Evolutionary conservation across 2,797 vertebrate species (phyloP), one percentile per base, ranked within the genome.

Genomic region (Takifugu rubripes): DNA sequence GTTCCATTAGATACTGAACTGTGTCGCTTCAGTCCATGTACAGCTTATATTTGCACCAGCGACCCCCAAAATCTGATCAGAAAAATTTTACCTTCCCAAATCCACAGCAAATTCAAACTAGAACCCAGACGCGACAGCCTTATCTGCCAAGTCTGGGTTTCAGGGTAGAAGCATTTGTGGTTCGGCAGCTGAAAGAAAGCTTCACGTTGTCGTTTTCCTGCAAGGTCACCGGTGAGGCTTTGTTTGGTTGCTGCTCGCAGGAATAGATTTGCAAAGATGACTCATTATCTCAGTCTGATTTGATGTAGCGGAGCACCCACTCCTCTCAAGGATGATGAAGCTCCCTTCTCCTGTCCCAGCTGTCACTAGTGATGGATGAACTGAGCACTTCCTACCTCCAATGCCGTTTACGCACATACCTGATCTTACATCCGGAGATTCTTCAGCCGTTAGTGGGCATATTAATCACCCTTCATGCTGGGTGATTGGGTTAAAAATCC

Each of bases 301-400:
- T 73, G 68, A 74, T 48, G 21, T 51, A 66, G 62, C 57, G 54
- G 61, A 74, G 70, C 79, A 55, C 65, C 66, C 54, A 66, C 67
- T 81, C 67, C 51, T 73, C 33, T 46, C 45, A 62, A 68, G 81
- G 50, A 52, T 33, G 72, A 83, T 86, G 74, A 70, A 79, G 80
- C 75, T 75, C 63, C 61, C 52, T 58, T 66, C 56, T 33, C 77
- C 74, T 74, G 58, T 87, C 82, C 66, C 57, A 64, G 67, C 83
- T 89, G 87, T 89, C 87, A 87, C 36, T 49, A 11, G 52, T 91
- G 90, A 92, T 90, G 89, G 89, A 91, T 91, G 75, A 65, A 85
- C 76, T 88, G 63, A 55, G 72, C 48, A 44, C 74, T 64, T 83
- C 80, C 79, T 72, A 75, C 68, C 66, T 54, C 48, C 55, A 24